Percentiles rank a stretch among this genome's conserved stretches.
Conservation (phyloP, 2,797 vertebrate species). For the Anas capensis region DNA sequence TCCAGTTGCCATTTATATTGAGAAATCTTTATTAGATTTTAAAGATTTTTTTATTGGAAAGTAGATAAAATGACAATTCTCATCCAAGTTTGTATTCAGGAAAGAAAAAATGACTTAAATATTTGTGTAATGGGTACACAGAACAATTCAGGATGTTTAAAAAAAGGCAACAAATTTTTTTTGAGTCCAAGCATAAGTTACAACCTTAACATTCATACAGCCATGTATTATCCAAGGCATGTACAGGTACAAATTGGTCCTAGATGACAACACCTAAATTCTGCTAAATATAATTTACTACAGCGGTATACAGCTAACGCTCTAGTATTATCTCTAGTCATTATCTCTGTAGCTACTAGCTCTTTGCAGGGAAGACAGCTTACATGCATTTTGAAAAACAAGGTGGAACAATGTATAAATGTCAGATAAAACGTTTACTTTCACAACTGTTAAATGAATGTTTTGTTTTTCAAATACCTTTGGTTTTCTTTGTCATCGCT, state of each 20-base stretch:
- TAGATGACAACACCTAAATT: not conserved
- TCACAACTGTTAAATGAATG: not conserved
- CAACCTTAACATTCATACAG: not conserved
- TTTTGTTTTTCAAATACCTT: slow-evolving; percentile 63
- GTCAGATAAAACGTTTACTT: not conserved
- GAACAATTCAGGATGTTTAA: not conserved
- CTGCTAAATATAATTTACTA: not conserved
- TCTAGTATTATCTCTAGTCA: not conserved
- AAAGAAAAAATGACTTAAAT: not conserved
- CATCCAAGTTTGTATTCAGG: not conserved
- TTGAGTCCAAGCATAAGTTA: not conserved
- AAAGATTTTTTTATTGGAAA: not conserved
- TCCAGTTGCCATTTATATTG: not conserved
- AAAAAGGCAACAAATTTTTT: not conserved
- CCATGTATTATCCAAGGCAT: not conserved
- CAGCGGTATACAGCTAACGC: not conserved
- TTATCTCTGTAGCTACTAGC: not conserved
- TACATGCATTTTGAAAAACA: not conserved
- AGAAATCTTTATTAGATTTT: not conserved
- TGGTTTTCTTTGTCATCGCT: slow-evolving; percentile 77
- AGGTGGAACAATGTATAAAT: not conserved
- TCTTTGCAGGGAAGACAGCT: not conserved
- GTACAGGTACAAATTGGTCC: not conserved
- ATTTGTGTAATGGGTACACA: not conserved
- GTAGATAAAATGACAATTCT: not conserved